phyloP scores from a whole-genome alignment of 2,113 vertebrate genomes.

The Camelus dromedarius region DNA sequence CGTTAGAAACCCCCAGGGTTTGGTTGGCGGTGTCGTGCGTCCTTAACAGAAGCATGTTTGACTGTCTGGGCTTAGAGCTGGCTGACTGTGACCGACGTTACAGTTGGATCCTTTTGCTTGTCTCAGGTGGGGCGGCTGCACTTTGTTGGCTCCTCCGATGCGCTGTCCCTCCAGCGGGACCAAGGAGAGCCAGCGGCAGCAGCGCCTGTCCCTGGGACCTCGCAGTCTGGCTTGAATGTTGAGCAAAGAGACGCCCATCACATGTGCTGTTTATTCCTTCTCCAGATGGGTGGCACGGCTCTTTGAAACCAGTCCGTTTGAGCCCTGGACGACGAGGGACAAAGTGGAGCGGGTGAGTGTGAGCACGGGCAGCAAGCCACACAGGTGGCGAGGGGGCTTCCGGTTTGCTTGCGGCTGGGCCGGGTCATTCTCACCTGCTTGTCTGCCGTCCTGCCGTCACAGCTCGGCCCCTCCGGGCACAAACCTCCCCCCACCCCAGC shows the following conservation, averaged over 20 bases:
- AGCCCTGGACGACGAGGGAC: slow-evolving; percentile 94
- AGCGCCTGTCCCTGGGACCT: too few species aligned
- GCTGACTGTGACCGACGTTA: not conserved
- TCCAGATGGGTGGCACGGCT: slow-evolving; percentile 89
- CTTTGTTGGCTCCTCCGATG: not conserved
- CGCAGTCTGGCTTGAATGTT: not conserved
- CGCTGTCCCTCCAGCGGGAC: not conserved
- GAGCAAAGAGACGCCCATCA: not conserved
- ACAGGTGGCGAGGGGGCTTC: fast-evolving
- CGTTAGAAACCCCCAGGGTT: not conserved
- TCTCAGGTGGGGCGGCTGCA: not conserved
- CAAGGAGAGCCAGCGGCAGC: not conserved
- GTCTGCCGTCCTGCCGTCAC: not conserved
- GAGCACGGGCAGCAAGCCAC: not conserved
- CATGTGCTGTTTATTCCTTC: not conserved
- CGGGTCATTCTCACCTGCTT: not conserved
- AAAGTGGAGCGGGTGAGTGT: slow-evolving; percentile 95
- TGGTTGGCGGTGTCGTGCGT: not conserved
- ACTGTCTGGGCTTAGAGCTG: not conserved
- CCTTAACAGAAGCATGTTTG: not conserved
- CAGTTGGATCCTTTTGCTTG: not conserved
- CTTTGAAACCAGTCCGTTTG: slow-evolving; percentile 93
- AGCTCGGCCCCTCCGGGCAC: not conserved
- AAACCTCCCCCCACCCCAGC: fast-evolving
- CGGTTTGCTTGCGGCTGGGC: not conserved